A percentile compares a stretch with the other conserved stretches of the same genome.
Evolutionary conservation across 2,888 invertebrate species (phyloP).

Genomic region (Balanococcus diminutus): DNA sequence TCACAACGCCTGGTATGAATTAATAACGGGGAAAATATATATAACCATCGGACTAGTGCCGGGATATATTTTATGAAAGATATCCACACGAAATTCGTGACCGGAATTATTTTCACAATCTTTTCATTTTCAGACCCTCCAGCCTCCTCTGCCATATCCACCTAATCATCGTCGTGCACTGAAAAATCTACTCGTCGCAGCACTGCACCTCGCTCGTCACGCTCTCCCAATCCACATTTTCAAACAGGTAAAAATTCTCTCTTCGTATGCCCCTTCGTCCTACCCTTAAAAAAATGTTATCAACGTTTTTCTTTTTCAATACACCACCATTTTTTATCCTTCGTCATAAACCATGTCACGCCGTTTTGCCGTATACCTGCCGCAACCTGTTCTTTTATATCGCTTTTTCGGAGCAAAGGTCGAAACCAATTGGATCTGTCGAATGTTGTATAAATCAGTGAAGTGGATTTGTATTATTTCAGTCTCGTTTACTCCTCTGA

Average conservation of each 20-base stretch:
- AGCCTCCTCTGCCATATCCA: background rate
- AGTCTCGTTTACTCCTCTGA: too few species aligned
- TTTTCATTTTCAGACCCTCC: constrained; percentile 39
- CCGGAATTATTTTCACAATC: constrained; percentile 46
- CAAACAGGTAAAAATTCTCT: background rate
- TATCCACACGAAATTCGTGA: constrained; percentile 50
- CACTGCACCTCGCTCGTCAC: background rate
- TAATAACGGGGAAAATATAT: constrained; percentile 40
- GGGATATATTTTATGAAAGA: constrained; percentile 45
- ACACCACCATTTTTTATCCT: too few species aligned
- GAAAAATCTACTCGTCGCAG: background rate
- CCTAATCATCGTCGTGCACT: background rate
- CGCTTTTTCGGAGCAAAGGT: too few species aligned
- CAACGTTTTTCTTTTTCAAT: background rate
- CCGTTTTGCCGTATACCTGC: too few species aligned
- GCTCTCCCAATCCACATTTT: background rate
- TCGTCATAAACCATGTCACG: too few species aligned
- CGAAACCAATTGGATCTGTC: too few species aligned
- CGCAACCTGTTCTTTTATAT: too few species aligned
- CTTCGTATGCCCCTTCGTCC: background rate
- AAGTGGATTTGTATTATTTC: too few species aligned
- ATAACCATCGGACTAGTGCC: constrained; percentile 34
- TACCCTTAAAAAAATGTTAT: background rate
- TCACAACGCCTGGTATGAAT: constrained; percentile 40
- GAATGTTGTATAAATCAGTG: too few species aligned